phyloP scores from a whole-genome alignment of 2,113 vertebrate species.

The Neolamprologus hecqui region DNA sequence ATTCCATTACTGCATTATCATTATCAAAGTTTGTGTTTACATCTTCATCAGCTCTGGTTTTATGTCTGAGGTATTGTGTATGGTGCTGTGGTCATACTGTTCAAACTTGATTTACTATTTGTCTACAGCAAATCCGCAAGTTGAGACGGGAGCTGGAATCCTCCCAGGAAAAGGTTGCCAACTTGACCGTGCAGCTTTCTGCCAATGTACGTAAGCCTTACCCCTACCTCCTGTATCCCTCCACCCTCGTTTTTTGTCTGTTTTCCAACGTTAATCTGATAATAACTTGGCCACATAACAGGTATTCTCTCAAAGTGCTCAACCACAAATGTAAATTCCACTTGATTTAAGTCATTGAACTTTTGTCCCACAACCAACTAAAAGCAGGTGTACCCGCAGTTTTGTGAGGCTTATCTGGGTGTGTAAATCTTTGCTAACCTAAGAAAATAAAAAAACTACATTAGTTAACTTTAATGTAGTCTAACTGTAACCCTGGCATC shows the following conservation, averaged over 20 bases:
- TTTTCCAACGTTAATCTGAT: background rate
- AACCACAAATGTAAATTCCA: background rate
- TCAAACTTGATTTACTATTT: background rate
- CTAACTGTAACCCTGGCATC: background rate
- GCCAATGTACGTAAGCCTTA: conserved; percentile 80
- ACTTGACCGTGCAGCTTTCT: conserved; percentile 87
- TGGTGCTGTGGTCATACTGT: background rate
- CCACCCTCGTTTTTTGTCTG: background rate
- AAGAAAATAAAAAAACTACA: background rate
- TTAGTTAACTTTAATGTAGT: background rate
- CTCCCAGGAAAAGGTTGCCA: conserved; percentile 96
- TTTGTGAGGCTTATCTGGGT: background rate
- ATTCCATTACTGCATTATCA: background rate
- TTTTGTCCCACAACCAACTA: background rate
- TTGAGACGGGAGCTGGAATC: conserved; percentile 88
- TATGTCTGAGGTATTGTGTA: background rate
- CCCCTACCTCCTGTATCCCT: background rate
- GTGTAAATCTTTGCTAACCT: background rate
- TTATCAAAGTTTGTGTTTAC: background rate
- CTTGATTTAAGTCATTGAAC: background rate
- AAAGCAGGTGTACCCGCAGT: background rate
- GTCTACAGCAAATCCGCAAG: conserved; percentile 90
- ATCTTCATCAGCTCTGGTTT: background rate
- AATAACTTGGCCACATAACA: background rate
- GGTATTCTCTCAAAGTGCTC: background rate